Conservation (phyloP, 2,797 vertebrate species). For the Eidolon dupreanum region DNA sequence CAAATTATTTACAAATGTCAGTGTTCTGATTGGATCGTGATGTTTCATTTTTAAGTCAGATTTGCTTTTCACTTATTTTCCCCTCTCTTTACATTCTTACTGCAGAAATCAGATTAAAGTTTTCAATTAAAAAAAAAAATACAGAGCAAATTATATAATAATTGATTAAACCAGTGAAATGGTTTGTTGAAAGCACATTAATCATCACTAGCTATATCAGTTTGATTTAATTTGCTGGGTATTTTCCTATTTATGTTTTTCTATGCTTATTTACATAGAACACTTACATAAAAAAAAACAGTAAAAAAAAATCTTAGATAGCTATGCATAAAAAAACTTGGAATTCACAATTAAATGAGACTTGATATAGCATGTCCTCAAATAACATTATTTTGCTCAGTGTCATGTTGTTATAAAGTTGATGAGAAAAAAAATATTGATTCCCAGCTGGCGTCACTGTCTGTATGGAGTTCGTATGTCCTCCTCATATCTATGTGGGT, state of each 20-base stretch:
- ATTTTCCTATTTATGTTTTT: neutral
- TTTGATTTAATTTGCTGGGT: neutral
- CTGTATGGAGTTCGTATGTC: neutral
- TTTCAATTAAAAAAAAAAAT: neutral
- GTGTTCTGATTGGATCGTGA: neutral
- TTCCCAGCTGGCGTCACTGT: no score
- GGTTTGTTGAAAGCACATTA: neutral
- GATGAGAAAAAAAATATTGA: neutral
- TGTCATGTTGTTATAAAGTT: neutral
- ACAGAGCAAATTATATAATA: neutral
- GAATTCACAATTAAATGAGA: neutral
- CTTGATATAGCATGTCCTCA: neutral
- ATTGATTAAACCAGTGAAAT: neutral
- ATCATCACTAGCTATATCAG: neutral
- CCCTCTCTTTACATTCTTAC: neutral
- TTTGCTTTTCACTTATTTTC: slow-evolving; percentile 39
- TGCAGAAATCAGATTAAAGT: neutral
- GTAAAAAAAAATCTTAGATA: neutral
- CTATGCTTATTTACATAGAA: neutral
- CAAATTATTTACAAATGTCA: slow-evolving; percentile 67
- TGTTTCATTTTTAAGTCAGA: slow-evolving; percentile 33
- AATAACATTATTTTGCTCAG: neutral
- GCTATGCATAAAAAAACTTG: neutral
- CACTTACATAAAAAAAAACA: neutral
- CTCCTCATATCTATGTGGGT: neutral